These are phyloP conservation scores for Tursiops truncatus DNA, from an alignment of 2,113 vertebrate genomes.

Conservation along the genomic window DNA sequence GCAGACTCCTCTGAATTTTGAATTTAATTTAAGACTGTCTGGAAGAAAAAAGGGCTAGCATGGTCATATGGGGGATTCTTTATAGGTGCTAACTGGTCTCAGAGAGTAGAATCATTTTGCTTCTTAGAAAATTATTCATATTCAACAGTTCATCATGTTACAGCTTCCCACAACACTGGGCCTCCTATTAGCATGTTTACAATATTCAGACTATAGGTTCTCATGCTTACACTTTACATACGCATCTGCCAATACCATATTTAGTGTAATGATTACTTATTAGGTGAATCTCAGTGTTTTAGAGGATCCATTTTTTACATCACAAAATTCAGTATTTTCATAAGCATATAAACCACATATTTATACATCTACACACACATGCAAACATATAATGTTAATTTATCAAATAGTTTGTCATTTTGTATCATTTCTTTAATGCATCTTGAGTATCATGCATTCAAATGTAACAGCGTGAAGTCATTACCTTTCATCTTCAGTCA, in stretches of 20 bases:
- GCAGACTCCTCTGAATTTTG: conserved; percentile 76
- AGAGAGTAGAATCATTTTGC: conserved; percentile 45
- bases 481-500: conserved; percentile 84
- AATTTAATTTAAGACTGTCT: conserved; percentile 73
- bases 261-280: conserved; percentile 43
- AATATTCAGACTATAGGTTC: not conserved
- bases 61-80: conserved; percentile 43
- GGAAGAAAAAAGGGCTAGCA: conserved; percentile 62
- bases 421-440: conserved; percentile 13
- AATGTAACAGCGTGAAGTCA: conserved; percentile 80
- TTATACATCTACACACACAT: not conserved
- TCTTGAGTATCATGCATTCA: conserved; percentile 73
- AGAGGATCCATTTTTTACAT: conserved; percentile 7
- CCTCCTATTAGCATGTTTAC: not conserved
- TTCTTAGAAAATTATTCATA: conserved; percentile 35
- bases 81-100: conserved; percentile 67
- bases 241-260: not conserved
- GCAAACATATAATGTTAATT: not conserved
- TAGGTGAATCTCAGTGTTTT: conserved; percentile 12
- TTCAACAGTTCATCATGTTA: not conserved
- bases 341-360: not conserved
- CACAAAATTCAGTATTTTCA: conserved; percentile 17
- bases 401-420: conserved; percentile 26
- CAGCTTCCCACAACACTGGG: not conserved
- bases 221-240: conserved; percentile 32